A percentile compares a stretch with the other conserved stretches of the same genome.
Evolutionary conservation across 2,797 vertebrate species (phyloP).

Genomic region (Cyclura pinguis): DNA sequence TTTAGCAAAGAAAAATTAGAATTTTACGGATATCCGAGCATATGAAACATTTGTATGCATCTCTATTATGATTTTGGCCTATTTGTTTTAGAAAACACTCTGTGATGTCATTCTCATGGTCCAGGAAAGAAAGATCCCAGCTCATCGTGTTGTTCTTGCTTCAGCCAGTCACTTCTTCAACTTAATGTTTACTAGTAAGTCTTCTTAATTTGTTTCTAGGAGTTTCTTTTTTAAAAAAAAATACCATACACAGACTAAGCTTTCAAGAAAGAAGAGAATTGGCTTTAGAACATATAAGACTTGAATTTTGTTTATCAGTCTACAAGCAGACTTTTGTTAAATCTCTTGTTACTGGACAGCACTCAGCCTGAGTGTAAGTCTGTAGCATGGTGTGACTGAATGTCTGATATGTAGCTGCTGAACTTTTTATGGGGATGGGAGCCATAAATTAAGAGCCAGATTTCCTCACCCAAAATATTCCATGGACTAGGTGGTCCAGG

Average conservation of each 20-base stretch:
- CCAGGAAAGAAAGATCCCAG: slow-evolving; percentile 93
- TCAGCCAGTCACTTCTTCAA: slow-evolving; percentile 98
- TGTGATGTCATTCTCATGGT: slow-evolving; percentile 97
- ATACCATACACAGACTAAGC: not conserved
- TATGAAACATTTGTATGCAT: not conserved
- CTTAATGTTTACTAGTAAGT: slow-evolving; percentile 99
- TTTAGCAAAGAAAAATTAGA: not conserved
- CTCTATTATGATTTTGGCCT: slow-evolving; percentile 9
- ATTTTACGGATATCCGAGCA: not conserved
- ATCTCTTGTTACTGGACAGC: not conserved
- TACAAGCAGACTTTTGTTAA: not conserved
- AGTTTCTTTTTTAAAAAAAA: not conserved
- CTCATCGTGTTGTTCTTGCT: slow-evolving; percentile 95
- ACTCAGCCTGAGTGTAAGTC: not conserved
- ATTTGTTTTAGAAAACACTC: slow-evolving; percentile 86
- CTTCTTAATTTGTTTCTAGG: slow-evolving; percentile 36
- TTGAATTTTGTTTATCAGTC: not conserved
- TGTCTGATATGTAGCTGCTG: not conserved
- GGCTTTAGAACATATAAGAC: not conserved
- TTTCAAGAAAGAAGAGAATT: not conserved
- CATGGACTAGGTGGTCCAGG: not conserved
- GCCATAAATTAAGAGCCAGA: not conserved
- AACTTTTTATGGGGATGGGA: not conserved
- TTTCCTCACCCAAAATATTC: not conserved
- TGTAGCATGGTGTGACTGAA: not conserved